These are phyloP conservation scores for Lutjanus campechanus DNA, from an alignment of 2,797 vertebrate genomes.

Conservation along the genomic window DNA sequence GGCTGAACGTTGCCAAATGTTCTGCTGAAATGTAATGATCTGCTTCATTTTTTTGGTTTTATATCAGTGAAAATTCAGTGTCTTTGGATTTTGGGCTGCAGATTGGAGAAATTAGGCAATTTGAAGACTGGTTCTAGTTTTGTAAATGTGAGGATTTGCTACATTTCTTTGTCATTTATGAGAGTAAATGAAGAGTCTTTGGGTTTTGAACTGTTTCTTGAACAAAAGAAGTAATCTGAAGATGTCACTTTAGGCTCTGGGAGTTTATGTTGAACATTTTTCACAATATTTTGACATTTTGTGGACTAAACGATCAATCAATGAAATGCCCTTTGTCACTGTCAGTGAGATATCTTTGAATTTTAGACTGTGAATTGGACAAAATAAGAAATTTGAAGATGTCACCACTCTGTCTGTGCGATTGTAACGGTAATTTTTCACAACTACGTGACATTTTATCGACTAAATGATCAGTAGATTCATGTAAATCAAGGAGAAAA, in stretches of 20 bases:
- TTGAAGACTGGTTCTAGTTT: too few relatives aligned
- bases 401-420: neutral
- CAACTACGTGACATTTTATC: neutral
- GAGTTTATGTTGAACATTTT: too few relatives aligned
- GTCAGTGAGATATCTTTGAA: neutral
- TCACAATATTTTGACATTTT: too few relatives aligned
- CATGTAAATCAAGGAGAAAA: conserved; percentile 10
- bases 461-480: conserved; percentile 1
- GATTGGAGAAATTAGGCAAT: too few relatives aligned
- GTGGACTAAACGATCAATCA: too few relatives aligned
- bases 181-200: too few relatives aligned
- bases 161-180: too few relatives aligned
- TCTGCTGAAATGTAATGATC: neutral
- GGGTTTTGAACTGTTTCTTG: too few relatives aligned
- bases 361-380: neutral
- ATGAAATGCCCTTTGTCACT: too few relatives aligned
- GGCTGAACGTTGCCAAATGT: neutral
- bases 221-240: too few relatives aligned
- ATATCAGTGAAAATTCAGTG: neutral
- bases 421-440: neutral
- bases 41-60: neutral
- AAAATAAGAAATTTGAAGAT: neutral
- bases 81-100: neutral
- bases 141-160: too few relatives aligned
- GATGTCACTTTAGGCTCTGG: too few relatives aligned